Evolutionary conservation across 2,113 vertebrate species (phyloP).

Genomic region (Paracanthobrama guichenoti): DNA sequence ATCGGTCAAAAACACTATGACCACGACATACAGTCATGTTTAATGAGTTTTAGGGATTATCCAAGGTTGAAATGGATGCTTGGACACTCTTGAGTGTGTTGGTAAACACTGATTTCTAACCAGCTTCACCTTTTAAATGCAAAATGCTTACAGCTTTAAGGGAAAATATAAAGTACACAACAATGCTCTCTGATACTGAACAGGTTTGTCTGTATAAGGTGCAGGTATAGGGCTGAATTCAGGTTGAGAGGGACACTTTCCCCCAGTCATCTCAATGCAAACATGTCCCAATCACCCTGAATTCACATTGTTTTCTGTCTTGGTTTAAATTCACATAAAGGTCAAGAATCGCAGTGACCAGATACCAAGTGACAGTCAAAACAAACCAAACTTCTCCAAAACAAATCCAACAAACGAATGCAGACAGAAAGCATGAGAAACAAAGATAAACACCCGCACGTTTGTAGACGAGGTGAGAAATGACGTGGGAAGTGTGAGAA

Average conservation of each 20-base stretch:
- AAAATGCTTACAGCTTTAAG: background rate
- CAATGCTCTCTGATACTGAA: background rate
- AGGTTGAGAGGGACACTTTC: no score
- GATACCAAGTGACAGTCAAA: slow-evolving; percentile 35
- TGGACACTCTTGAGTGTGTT: background rate
- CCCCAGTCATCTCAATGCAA: no score
- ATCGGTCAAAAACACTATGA: background rate
- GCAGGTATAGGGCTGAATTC: background rate
- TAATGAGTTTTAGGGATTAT: background rate
- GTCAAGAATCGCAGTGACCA: background rate
- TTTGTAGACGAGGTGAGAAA: slow-evolving; percentile 41
- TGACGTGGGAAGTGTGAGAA: slow-evolving; percentile 39
- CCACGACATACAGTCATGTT: background rate
- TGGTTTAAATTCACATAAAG: slow-evolving; percentile 10
- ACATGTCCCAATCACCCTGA: no score
- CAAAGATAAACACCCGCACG: slow-evolving; percentile 24
- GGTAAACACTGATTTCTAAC: background rate
- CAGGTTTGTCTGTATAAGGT: background rate
- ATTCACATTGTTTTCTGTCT: background rate
- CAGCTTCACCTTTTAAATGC: background rate
- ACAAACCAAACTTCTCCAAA: slow-evolving; percentile 16
- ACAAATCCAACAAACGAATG: slow-evolving; percentile 30
- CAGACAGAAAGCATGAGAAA: slow-evolving; percentile 15
- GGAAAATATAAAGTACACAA: background rate
- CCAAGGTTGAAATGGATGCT: background rate